Evolutionary conservation across 1,140 invertebrate genomes (phyloP).

Genomic region (Orchesella cincta): DNA sequence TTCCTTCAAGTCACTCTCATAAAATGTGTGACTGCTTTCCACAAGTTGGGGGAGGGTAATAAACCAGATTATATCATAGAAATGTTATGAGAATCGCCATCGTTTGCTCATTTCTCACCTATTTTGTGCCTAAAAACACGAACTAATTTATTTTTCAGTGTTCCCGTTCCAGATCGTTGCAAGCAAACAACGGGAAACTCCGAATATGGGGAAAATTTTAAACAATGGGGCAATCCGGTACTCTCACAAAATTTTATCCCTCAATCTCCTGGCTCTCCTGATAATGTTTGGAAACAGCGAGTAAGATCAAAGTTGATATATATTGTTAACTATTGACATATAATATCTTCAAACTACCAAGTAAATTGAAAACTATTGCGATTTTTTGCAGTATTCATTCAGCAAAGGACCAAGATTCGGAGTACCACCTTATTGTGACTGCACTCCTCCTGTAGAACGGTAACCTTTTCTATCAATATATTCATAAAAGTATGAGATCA

Average conservation of each 20-base stretch:
- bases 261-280: neutral
- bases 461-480: neutral
- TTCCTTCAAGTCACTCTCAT: too few species aligned
- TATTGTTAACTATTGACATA: neutral
- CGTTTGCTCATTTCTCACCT: neutral
- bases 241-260: conserved; percentile 13
- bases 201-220: conserved; percentile 44
- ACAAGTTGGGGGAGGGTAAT: conserved; percentile 30
- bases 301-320: neutral
- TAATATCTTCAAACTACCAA: too few species aligned
- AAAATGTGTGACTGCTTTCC: conserved; percentile 48
- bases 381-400: conserved; percentile 43
- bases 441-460: conserved; percentile 48
- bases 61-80: too few species aligned
- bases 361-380: too few species aligned
- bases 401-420: conserved; percentile 46
- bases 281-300: conserved; percentile 24
- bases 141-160: conserved; percentile 29
- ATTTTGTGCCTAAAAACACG: conserved; percentile 1
- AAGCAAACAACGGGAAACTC: conserved; percentile 33
- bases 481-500: too few species aligned
- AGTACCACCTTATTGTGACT: conserved; percentile 48
- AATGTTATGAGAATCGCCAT: too few species aligned
- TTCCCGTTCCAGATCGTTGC: conserved; percentile 36
- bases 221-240: conserved; percentile 41